Conservation (phyloP, 2,888 invertebrate species). For the Heliconius charithonia region DNA sequence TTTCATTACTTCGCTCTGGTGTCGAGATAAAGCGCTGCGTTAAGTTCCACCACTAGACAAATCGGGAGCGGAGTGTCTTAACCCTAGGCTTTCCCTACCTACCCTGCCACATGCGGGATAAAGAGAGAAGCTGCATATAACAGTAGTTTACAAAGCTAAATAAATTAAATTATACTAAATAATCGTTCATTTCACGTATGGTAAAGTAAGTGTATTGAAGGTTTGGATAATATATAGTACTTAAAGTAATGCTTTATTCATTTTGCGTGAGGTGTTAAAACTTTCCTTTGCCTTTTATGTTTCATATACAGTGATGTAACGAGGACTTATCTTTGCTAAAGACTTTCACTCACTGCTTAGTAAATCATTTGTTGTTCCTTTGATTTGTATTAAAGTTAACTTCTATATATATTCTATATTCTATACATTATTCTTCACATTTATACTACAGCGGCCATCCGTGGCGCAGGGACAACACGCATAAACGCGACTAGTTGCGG, state of each 20-base stretch:
- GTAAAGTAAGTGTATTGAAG: neutral
- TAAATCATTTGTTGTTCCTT: neutral
- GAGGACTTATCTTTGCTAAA: neutral
- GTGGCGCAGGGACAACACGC: too few relatives aligned
- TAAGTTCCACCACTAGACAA: too few relatives aligned
- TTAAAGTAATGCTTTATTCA: conserved; percentile 15
- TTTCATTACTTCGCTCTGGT: too few relatives aligned
- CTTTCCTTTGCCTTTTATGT: conserved; percentile 41
- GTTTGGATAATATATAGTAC: conserved; percentile 5
- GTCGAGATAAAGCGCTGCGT: too few relatives aligned
- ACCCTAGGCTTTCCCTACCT: too few relatives aligned
- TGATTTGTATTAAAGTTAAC: neutral
- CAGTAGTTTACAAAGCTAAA: neutral
- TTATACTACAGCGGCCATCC: neutral
- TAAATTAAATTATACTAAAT: too few relatives aligned
- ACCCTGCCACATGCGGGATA: too few relatives aligned
- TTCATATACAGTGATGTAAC: conserved; percentile 30
- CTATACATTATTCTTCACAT: neutral
- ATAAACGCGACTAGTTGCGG: too few relatives aligned
- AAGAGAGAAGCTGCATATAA: neutral
- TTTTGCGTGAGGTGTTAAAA: conserved; percentile 38
- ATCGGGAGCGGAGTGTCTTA: too few relatives aligned
- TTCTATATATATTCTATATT: too few relatives aligned
- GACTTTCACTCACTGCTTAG: conserved; percentile 17
- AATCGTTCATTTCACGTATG: neutral